These are phyloP conservation scores for Mechanitis mazaeus DNA, from an alignment of 2,888 invertebrate species.

Conservation along the genomic window DNA sequence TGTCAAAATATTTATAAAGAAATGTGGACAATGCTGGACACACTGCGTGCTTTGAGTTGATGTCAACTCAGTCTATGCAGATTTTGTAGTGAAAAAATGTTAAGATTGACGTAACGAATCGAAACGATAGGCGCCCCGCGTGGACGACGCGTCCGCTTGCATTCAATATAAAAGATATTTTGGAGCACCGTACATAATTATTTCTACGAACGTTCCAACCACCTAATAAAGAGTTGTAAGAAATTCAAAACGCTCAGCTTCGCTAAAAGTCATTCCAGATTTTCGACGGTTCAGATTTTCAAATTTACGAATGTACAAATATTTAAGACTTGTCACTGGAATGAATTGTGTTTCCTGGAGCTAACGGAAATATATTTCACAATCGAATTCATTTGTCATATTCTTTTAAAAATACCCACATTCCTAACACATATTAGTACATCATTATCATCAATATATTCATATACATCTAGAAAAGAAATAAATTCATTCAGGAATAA, in stretches of 20 bases:
- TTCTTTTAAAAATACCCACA: background rate
- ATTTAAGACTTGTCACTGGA: background rate
- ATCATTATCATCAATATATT: background rate
- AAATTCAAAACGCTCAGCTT: constrained; percentile 48
- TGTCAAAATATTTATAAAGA: constrained; percentile 77
- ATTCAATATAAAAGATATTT: constrained; percentile 57
- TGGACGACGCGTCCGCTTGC: constrained; percentile 45
- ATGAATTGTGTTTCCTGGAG: constrained; percentile 6
- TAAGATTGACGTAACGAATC: constrained; percentile 75
- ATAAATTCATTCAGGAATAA: constrained; percentile 10
- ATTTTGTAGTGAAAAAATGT: constrained; percentile 62
- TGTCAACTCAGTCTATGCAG: constrained; percentile 75
- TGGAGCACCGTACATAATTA: constrained; percentile 71
- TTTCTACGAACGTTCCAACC: constrained; percentile 64
- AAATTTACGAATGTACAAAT: constrained; percentile 27
- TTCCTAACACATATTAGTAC: background rate
- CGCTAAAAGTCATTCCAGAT: constrained; percentile 42
- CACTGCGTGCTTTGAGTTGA: constrained; percentile 57
- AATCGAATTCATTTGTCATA: background rate
- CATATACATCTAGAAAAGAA: constrained; percentile 6
- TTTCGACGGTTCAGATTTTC: constrained; percentile 45
- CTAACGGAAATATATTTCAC: background rate
- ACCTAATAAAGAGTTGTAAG: constrained; percentile 65
- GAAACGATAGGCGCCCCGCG: constrained; percentile 62
- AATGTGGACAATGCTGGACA: constrained; percentile 63